Percentiles rank a stretch among this genome's conserved stretches.
Evolutionary conservation across 2,797 vertebrate genomes (phyloP).

Genomic region (Falco biarmicus): DNA sequence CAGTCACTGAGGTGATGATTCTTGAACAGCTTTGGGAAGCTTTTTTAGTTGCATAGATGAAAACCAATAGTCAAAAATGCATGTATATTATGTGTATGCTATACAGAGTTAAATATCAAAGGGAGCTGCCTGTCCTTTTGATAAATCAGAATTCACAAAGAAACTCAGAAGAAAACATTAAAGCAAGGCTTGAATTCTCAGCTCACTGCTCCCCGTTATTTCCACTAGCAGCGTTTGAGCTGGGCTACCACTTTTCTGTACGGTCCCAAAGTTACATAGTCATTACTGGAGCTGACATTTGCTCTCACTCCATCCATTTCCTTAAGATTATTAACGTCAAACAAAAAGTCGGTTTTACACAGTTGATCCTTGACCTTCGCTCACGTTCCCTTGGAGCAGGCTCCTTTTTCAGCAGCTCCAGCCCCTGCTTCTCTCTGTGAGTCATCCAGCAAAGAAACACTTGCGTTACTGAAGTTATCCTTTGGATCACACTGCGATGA

Average conservation of each 20-base stretch:
- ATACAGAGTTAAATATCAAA: not conserved
- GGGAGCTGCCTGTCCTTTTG: not conserved
- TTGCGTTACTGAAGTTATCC: conserved; percentile 49
- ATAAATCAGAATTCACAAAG: not conserved
- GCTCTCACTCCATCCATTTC: conserved; percentile 58
- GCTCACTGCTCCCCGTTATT: conserved; percentile 26
- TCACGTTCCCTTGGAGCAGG: conserved; percentile 37
- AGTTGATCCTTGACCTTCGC: conserved; percentile 54
- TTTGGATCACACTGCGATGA: not conserved
- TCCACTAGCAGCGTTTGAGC: not conserved
- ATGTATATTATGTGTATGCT: not conserved
- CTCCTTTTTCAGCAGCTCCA: conserved; percentile 21
- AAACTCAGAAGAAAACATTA: not conserved
- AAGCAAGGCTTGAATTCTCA: not conserved
- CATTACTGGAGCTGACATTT: conserved; percentile 59
- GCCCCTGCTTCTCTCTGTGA: conserved; percentile 37
- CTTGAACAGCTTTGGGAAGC: not conserved
- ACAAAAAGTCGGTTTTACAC: conserved; percentile 49
- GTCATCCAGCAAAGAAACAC: conserved; percentile 56
- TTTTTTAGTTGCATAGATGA: not conserved
- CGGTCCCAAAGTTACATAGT: conserved; percentile 41
- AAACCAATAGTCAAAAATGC: not conserved
- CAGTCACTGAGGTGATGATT: not conserved
- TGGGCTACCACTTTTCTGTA: not conserved
- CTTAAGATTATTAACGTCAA: conserved; percentile 64